phyloP scores from a whole-genome alignment of 2,888 invertebrate species.

The Pachydiplax longipennis region DNA sequence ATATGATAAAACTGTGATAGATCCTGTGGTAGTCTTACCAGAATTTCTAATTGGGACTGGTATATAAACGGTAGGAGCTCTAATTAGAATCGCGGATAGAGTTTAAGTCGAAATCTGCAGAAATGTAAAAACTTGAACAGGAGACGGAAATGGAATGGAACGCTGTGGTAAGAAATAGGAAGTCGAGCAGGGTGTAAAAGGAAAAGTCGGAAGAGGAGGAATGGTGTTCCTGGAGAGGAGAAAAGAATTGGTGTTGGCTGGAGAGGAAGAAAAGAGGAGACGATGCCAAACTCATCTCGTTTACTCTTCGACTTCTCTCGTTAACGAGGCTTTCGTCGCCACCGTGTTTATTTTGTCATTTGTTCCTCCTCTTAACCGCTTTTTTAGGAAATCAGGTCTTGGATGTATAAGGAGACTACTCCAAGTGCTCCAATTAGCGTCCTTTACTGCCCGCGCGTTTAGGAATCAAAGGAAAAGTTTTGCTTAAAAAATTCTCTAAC shows the following conservation, averaged over 20 bases:
- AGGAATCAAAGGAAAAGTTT: not conserved
- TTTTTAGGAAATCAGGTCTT: not conserved
- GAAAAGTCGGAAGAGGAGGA: not conserved
- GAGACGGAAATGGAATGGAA: too few species aligned
- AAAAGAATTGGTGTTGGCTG: too few species aligned
- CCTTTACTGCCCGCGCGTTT: not conserved
- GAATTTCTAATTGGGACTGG: too few species aligned
- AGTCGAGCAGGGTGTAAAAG: too few species aligned
- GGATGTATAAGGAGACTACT: not conserved
- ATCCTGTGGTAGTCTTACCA: too few species aligned
- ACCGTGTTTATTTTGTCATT: not conserved
- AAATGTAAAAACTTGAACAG: too few species aligned
- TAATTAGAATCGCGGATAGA: too few species aligned
- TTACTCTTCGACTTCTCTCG: not conserved
- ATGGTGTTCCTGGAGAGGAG: not conserved
- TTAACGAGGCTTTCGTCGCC: conserved; percentile 5
- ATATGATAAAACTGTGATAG: too few species aligned
- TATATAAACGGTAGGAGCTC: too few species aligned
- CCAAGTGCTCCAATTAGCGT: not conserved
- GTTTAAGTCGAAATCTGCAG: too few species aligned
- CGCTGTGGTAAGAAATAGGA: too few species aligned
- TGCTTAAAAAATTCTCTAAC: too few species aligned
- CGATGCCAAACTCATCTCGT: not conserved
- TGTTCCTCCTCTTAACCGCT: not conserved
- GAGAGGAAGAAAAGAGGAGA: not conserved